Conservation (phyloP, 2,888 invertebrate genomes). For the Monoplex corrugatus region DNA sequence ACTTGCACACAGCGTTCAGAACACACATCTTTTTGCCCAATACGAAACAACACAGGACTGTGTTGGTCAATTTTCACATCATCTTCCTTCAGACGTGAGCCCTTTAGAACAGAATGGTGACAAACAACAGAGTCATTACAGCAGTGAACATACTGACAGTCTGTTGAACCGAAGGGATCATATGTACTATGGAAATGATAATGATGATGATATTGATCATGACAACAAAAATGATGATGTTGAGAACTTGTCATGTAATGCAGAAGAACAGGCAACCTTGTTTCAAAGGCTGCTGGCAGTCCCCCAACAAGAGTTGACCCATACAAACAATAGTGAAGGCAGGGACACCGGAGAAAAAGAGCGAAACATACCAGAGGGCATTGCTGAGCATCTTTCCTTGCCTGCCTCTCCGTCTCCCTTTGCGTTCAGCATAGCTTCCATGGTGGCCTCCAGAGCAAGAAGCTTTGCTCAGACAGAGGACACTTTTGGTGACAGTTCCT, state of each 20-base stretch:
- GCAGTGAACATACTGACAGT: no score
- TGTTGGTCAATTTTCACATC: background rate
- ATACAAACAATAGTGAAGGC: background rate
- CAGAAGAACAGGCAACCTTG: background rate
- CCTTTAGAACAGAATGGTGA: background rate
- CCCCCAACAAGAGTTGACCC: background rate
- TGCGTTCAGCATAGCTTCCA: constrained; percentile 37
- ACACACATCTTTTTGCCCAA: background rate
- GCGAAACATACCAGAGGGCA: background rate
- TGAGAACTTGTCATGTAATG: background rate
- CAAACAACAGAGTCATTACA: no score
- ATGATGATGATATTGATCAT: background rate
- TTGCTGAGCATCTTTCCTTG: constrained; percentile 27
- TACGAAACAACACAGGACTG: background rate
- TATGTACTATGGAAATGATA: background rate
- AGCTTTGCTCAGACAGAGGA: background rate
- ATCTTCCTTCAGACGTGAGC: background rate
- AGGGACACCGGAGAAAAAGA: background rate
- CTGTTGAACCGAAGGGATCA: no score
- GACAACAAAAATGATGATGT: no score
- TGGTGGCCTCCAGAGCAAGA: constrained; percentile 41
- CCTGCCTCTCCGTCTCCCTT: constrained; percentile 36
- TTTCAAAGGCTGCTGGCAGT: background rate
- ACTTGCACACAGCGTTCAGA: background rate
- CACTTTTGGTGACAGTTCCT: constrained; percentile 40